phyloP scores from a whole-genome alignment of 2,888 invertebrate genomes.

The Euphydryas editha region DNA sequence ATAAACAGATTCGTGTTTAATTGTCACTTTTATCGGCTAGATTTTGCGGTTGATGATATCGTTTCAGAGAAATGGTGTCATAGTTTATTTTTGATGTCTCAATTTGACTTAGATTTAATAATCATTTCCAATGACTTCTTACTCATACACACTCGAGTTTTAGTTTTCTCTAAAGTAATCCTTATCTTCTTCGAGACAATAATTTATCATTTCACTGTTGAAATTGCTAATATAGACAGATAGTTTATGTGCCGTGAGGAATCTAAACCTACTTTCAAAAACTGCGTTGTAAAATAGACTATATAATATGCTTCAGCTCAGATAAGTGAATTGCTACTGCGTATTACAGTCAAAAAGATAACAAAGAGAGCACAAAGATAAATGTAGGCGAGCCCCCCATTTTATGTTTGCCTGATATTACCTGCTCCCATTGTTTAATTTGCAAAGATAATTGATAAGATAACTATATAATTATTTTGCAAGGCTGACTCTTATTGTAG shows the following conservation, averaged over 20 bases:
- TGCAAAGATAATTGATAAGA: slow-evolving; percentile 51
- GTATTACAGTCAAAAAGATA: slow-evolving; percentile 48
- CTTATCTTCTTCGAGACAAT: slow-evolving; percentile 13
- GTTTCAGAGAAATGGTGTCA: slow-evolving; percentile 3
- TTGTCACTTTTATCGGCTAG: slow-evolving; percentile 17
- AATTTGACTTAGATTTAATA: not conserved
- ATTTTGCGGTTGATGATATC: slow-evolving; percentile 1
- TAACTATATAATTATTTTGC: slow-evolving; percentile 43
- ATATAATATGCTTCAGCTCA: slow-evolving; percentile 19
- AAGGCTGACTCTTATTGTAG: slow-evolving; percentile 30
- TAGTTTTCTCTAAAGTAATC: not conserved
- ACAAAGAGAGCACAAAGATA: slow-evolving; percentile 46
- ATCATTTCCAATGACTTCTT: not conserved
- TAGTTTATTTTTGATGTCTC: not conserved
- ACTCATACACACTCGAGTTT: not conserved
- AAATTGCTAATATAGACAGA: slow-evolving; percentile 28
- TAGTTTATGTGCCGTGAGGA: slow-evolving; percentile 1
- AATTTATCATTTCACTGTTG: slow-evolving; percentile 22
- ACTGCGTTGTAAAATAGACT: slow-evolving; percentile 22
- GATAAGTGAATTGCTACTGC: slow-evolving; percentile 43
- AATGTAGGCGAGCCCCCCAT: slow-evolving; percentile 57
- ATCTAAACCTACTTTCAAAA: slow-evolving; percentile 24
- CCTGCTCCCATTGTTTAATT: slow-evolving; percentile 53
- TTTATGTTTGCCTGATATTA: slow-evolving; percentile 51
- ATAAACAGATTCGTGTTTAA: slow-evolving; percentile 25